Evolutionary conservation across 1,140 invertebrate genomes (phyloP), one percentile per base, ranked within the genome.

Genomic region (Venturia canescens): DNA sequence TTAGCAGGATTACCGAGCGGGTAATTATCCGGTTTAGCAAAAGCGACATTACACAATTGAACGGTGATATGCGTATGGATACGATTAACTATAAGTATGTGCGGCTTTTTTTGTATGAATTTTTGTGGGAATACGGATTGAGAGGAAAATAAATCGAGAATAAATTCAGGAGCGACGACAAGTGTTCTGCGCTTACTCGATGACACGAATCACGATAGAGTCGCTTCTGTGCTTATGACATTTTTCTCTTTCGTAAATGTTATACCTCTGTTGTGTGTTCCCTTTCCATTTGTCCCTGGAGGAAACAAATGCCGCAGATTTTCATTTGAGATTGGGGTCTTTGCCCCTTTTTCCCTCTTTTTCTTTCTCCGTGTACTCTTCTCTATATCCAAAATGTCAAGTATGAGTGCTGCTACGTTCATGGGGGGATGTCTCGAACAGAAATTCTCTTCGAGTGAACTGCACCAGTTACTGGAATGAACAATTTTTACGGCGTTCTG

Each of bases 1-100:
- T 87, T 87, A 87, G 83, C 81, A 79, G 82, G 86, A 87, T 87
- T 87, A 87, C 85, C 82, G 71, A 21, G 80, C 79, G 85, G 82
- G 85, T 87, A 86, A 87, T 87, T 86, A 84, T 85, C 86, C 85
- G 86, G 85, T 86, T 87, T 85, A 82, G 86, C 83, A 75, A 75
- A 57, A 75, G 85, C 84, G 86, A 87, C 86, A 86, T 86, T 82
- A 84, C 66, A 85, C 80, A 67, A 13, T 48, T 50, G 48, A 72
- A 21, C 74, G 44, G 13, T 48, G n/a, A 66, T 23, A n/a, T 57
- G 11, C 38, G 38, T 44, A 1, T 44, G n/a, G n/a, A 4, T 44
- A 44, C 13, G 13, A 9, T 44, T 44, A 44, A n/a, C n/a, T n/a
- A n/a, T n/a, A n/a, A n/a, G n/a, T n/a, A n/a, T n/a, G n/a, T n/a